Evolutionary conservation across 2,888 invertebrate genomes (phyloP).

Genomic region (Zele albiditarsus): DNA sequence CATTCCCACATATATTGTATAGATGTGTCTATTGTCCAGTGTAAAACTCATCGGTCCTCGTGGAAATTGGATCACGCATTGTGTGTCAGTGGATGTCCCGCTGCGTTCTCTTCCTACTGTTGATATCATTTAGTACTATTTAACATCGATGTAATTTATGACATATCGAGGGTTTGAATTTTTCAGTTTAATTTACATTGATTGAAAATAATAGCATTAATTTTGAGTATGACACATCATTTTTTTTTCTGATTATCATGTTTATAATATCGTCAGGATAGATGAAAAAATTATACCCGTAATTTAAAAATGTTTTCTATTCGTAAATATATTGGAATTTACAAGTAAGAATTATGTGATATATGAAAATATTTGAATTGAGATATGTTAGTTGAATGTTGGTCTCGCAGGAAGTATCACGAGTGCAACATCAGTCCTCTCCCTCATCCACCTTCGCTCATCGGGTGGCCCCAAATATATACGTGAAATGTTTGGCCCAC

Average conservation of each 20-base stretch:
- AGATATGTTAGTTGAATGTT: conserved; percentile 41
- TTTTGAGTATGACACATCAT: neutral
- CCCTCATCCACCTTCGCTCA: conserved; percentile 8
- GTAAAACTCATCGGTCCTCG: conserved; percentile 25
- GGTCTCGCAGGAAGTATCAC: neutral
- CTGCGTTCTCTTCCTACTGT: conserved; percentile 44
- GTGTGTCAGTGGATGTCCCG: conserved; percentile 43
- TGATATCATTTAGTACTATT: conserved; percentile 52
- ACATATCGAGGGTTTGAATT: conserved; percentile 30
- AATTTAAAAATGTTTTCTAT: too few relatives aligned
- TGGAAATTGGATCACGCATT: conserved; percentile 53
- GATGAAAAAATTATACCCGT: too few relatives aligned
- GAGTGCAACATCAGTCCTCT: neutral
- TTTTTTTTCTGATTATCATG: neutral
- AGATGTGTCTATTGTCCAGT: conserved; percentile 18
- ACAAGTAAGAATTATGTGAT: too few relatives aligned
- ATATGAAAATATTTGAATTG: conserved; percentile 16
- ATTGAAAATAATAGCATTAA: neutral
- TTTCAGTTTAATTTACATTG: conserved; percentile 40
- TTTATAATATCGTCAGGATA: too few relatives aligned
- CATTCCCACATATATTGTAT: conserved; percentile 6
- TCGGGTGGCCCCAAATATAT: conserved; percentile 61
- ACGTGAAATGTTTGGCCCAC: conserved; percentile 59
- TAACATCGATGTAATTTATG: conserved; percentile 50
- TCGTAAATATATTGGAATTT: too few relatives aligned